Conservation (phyloP, 2,113 vertebrate species). For the Nothobranchius kuhntae region DNA sequence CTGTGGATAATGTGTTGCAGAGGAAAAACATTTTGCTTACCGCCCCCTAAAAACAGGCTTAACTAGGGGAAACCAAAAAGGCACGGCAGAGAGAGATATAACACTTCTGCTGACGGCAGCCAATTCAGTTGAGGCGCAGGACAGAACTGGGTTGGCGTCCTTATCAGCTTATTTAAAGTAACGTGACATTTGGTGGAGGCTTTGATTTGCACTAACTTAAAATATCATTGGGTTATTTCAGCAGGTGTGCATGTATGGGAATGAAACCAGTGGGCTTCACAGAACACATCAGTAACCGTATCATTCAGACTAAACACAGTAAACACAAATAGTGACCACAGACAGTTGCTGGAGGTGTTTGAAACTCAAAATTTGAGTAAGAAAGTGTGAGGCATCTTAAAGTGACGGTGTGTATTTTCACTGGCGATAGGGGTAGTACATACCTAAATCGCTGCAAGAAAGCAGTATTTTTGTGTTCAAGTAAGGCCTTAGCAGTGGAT, state of each 20-base stretch:
- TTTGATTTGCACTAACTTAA: conserved; percentile 18
- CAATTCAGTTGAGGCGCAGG: conserved; percentile 28
- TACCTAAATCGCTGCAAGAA: too few species aligned
- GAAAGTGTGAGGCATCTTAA: too few species aligned
- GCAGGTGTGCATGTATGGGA: not conserved
- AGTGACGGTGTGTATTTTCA: too few species aligned
- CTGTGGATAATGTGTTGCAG: conserved; percentile 65
- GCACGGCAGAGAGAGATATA: conserved; percentile 55
- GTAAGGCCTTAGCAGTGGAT: too few species aligned
- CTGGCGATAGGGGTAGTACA: too few species aligned
- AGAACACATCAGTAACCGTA: not conserved
- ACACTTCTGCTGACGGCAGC: conserved; percentile 47
- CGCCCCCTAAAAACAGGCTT: conserved; percentile 66
- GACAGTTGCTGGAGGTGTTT: too few species aligned
- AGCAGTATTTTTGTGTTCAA: too few species aligned
- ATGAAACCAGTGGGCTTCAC: not conserved
- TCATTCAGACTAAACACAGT: not conserved
- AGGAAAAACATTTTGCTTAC: conserved; percentile 73
- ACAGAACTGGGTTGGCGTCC: conserved; percentile 54
- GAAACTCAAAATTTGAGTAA: too few species aligned
- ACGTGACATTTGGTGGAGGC: conserved; percentile 30
- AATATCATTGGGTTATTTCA: conserved; percentile 26
- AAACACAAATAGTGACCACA: not conserved
- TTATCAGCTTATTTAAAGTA: conserved; percentile 46
- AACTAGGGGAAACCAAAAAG: conserved; percentile 50